Base-by-base conservation (phyloP, 2,113 vertebrate genomes). In the Trinectes maculatus region DNA sequence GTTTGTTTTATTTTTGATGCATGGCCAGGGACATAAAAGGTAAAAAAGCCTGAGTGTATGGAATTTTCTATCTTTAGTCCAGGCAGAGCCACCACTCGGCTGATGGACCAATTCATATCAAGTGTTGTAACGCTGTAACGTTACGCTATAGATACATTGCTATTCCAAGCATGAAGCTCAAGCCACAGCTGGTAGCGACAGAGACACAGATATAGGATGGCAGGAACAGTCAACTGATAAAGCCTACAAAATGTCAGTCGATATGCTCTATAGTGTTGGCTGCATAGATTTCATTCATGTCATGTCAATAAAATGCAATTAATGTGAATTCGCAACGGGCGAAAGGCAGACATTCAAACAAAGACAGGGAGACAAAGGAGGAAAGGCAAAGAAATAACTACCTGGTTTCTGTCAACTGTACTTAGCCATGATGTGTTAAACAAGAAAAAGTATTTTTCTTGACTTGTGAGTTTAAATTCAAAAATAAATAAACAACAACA, bases 1-100 rank as follows among this genome's bases (percentile, higher is more conserved):
- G 79, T 91, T 85, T 90, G 85, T 86, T 89, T 89, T 88, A 89
- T 91, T 90, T 91, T 83, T 82, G 87, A 92, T 87, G 77, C 73
- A 55, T 34, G 19, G 69, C 22, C 69, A 87, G 56, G 87, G 90
- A 91, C 88, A 89, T 88, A 90, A 83, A 89, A 83, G 90, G 85
- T 85, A 85, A 86, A 84, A 87, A 84, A 79, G 61, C 21, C 65
- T 29, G 70, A 75, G 67, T 36, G 69, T 22, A 57, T 52, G 76
- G 89, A 89, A 85, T 86, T 80, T 77, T 78, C 89, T 90, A 90
- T 92, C 87, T 91, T 88, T 92, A 92, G 89, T 80, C 46, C 69
- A 70, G 82, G 76, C 80, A 86, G 80, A 79, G 83, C 79, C 75
- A 69, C 76, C 67, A 58, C 76, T 80, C 42, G n/a, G 72, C 78